These are phyloP conservation scores for Macroteleia sp. DNA, from an alignment of 2,888 invertebrate species.

Conservation along the genomic window DNA sequence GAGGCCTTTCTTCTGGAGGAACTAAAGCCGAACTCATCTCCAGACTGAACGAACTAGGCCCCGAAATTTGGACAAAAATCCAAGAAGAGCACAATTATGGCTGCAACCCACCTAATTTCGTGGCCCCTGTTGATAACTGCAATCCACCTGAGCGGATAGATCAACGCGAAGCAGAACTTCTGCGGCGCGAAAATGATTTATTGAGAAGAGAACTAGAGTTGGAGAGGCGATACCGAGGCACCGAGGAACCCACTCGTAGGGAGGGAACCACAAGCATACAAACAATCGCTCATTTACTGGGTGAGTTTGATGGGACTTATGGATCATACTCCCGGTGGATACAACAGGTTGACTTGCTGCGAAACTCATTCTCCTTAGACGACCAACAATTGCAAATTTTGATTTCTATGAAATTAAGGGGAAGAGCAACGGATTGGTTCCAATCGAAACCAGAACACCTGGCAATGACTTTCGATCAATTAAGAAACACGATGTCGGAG, in stretches of 20 bases:
- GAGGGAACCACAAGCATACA: background rate
- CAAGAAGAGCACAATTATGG: too few relatives aligned
- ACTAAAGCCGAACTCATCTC: too few relatives aligned
- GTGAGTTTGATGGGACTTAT: slow-evolving; percentile 1
- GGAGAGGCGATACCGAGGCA: background rate
- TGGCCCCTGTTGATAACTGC: too few relatives aligned
- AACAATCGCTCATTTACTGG: slow-evolving; percentile 27
- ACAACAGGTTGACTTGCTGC: too few relatives aligned
- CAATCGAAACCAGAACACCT: slow-evolving; percentile 60
- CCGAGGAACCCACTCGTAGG: background rate
- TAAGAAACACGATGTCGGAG: background rate
- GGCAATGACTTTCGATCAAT: background rate
- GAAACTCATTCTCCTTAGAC: too few relatives aligned
- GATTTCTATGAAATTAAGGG: slow-evolving; percentile 38
- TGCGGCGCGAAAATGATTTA: background rate
- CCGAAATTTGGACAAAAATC: too few relatives aligned
- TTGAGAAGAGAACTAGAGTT: background rate
- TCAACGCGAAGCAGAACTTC: background rate
- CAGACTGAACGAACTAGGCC: too few relatives aligned
- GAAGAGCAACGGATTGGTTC: slow-evolving; percentile 53
- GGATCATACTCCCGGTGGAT: too few relatives aligned
- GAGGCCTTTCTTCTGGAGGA: too few relatives aligned
- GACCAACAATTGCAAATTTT: slow-evolving; percentile 34
- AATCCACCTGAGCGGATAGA: too few relatives aligned
- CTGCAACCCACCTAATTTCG: too few relatives aligned